Conservation (phyloP, 1,140 invertebrate species). For the Caenorhabditis brenneri region DNA sequence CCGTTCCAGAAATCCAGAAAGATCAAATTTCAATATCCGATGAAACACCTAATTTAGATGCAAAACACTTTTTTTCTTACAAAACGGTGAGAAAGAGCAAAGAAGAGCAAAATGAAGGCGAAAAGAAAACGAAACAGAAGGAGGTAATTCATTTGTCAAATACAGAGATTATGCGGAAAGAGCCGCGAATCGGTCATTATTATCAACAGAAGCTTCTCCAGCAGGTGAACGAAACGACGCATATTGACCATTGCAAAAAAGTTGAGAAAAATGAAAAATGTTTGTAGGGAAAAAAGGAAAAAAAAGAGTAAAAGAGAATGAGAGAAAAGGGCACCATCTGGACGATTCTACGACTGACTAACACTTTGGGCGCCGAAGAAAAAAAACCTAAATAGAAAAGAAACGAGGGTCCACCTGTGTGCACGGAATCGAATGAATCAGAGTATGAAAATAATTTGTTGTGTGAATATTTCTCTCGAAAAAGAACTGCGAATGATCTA, state of each 20-base stretch:
- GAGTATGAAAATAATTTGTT: too few relatives aligned
- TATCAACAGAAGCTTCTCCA: not conserved
- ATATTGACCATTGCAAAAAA: not conserved
- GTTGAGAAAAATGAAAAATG: not conserved
- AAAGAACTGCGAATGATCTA: too few relatives aligned
- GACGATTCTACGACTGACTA: not conserved
- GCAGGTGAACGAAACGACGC: not conserved
- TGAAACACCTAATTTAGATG: not conserved
- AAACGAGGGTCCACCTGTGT: not conserved
- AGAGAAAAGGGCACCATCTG: conserved; percentile 21
- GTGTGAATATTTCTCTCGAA: too few relatives aligned
- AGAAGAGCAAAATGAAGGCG: not conserved
- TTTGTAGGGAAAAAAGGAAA: not conserved
- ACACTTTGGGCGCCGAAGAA: not conserved
- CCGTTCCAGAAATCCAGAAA: too few relatives aligned
- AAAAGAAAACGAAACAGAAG: not conserved
- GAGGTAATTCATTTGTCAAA: conserved; percentile 43
- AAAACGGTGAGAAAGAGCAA: not conserved
- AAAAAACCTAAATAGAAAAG: not conserved
- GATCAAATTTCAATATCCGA: not conserved
- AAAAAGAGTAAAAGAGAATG: not conserved
- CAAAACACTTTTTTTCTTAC: not conserved
- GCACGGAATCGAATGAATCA: not conserved
- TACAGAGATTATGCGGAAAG: conserved; percentile 16
- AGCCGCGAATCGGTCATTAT: not conserved